These are phyloP conservation scores for Cynaeus angustus DNA, from an alignment of 2,888 invertebrate genomes.

Conservation along the genomic window DNA sequence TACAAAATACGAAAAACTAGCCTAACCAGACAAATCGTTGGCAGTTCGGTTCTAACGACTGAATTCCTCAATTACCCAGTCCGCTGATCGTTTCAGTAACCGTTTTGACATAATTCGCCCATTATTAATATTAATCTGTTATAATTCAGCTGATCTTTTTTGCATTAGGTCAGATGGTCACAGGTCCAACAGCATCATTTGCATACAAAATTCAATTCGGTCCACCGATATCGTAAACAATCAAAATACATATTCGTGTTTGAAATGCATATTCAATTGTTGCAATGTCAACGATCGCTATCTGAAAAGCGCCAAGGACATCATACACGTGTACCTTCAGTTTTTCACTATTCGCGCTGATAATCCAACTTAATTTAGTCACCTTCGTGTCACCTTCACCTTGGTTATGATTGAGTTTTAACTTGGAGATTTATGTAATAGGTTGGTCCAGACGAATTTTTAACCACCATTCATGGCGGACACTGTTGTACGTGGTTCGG, in stretches of 20 bases:
- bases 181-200: conserved; percentile 52
- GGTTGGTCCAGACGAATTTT: conserved; percentile 49
- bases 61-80: conserved; percentile 15
- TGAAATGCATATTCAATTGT: conserved; percentile 18
- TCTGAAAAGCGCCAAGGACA: conserved; percentile 15
- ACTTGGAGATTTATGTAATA: conserved; percentile 47
- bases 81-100: conserved; percentile 11
- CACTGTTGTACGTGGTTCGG: background rate
- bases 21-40: conserved; percentile 24
- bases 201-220: conserved; percentile 30
- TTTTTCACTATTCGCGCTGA: background rate
- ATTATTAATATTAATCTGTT: conserved; percentile 43
- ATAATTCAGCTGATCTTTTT: conserved; percentile 48
- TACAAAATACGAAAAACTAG: conserved; percentile 3
- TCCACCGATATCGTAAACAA: conserved; percentile 24
- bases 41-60: background rate
- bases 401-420: conserved; percentile 48
- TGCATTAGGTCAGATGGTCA: conserved; percentile 61
- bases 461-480: conserved; percentile 35
- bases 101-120: conserved; percentile 46
- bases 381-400: conserved; percentile 49
- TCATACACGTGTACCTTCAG: conserved; percentile 6
- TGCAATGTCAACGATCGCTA: conserved; percentile 5
- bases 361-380: conserved; percentile 24
- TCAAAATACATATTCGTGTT: conserved; percentile 30